Base-by-base conservation (phyloP, 1,140 invertebrate species). In the Oncopodura yosiiana region DNA sequence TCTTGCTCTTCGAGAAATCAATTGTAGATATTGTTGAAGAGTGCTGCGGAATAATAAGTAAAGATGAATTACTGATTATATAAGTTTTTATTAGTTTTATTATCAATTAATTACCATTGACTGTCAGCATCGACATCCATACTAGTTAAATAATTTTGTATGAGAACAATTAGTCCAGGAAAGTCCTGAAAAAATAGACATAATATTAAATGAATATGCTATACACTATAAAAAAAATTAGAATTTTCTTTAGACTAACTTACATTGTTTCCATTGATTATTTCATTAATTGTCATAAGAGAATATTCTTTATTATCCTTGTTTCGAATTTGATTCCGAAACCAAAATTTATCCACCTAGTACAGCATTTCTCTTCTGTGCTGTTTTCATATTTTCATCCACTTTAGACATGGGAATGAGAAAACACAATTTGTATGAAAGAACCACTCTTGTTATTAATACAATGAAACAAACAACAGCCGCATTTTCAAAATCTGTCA, bases 401-500 rank as follows among this genome's bases (percentile, higher is more conserved):
- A 87, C 86, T 78, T 94, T 95, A 62, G 93, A 97, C 57, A 99
- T 96, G 8, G 95, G 95, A 70, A 98, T 92, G 2, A 99, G 75
- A 66, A 99, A 87, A 73, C 96, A 95, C 11, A 99, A 77, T 63
- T 92, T 82, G 72, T 94, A 99, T 14, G 94, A 94, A 19, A 99
- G 75, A 64, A 99, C 97, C 34, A 96, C 94, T 58, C 96, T 74
- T 0, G 95, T 99, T 36, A 99, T 76, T 30, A 99, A 73, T 1
- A 99, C 94, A 8, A 99, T 82, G 71, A 99, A 99, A 67, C 93
- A 94, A n/a, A 95, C 94, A 65, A 94, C 91, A 3, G 95, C 95
- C 6, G 96, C 94, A 75, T 99, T 99, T 74, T 99, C 96, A 76
- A 99, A 98, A 74, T 99, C 94, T 1, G 95, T 97, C 46, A 99